Percentiles rank a stretch among this genome's conserved stretches.
Evolutionary conservation across 2,888 invertebrate genomes (phyloP).

Genomic region (Drosophila picticornis): DNA sequence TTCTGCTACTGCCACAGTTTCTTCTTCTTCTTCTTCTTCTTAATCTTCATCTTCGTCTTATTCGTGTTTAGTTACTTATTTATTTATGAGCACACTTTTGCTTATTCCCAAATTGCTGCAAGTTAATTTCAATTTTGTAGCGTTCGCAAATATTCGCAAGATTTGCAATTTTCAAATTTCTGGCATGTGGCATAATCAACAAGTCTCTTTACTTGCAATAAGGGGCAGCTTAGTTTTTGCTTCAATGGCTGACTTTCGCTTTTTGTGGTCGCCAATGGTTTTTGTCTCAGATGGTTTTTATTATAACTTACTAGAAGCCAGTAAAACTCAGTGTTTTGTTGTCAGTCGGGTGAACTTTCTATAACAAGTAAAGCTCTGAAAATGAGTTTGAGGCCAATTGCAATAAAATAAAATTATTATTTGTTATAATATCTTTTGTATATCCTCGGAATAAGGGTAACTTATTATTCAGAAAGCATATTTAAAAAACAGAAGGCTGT

Average conservation of each 20-base stretch:
- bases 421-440: too few relatives aligned
- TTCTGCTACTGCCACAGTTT: not conserved
- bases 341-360: not conserved
- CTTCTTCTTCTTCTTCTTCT: not conserved
- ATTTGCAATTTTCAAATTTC: slow-evolving; percentile 56
- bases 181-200: slow-evolving; percentile 50
- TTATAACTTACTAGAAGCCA: not conserved
- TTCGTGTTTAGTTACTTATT: slow-evolving; percentile 57
- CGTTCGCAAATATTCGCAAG: slow-evolving; percentile 37
- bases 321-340: not conserved
- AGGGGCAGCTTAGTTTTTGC: slow-evolving; percentile 4
- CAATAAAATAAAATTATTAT: not conserved
- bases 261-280: slow-evolving; percentile 32
- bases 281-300: slow-evolving; percentile 11
- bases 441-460: too few relatives aligned
- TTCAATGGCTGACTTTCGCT: slow-evolving; percentile 16
- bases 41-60: not conserved
- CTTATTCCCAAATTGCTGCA: slow-evolving; percentile 63
- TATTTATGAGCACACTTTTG: slow-evolving; percentile 57
- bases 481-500: not conserved
- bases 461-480: not conserved
- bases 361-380: not conserved
- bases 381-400: not conserved
- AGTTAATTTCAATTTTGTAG: slow-evolving; percentile 69
- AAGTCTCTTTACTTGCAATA: slow-evolving; percentile 35